Evolutionary conservation across 2,113 vertebrate species (phyloP).

Genomic region (Uria lomvia): DNA sequence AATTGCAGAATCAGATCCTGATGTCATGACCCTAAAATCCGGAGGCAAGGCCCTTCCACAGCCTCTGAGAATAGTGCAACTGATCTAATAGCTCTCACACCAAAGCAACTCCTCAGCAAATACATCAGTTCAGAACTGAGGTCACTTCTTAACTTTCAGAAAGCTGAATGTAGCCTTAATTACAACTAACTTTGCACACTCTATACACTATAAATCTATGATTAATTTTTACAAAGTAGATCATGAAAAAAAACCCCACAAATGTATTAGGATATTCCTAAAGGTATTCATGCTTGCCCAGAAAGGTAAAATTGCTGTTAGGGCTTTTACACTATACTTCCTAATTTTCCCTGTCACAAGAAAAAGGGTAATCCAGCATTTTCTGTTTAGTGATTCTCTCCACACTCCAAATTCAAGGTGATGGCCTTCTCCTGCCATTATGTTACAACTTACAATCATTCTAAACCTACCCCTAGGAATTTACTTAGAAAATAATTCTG

Average conservation of each 20-base stretch:
- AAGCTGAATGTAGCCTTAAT: neutral
- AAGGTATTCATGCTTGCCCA: neutral
- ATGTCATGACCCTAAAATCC: neutral
- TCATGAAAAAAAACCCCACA: neutral
- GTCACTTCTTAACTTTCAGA: neutral
- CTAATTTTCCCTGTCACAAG: neutral
- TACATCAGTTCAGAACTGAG: neutral
- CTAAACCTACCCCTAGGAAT: neutral
- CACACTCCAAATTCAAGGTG: neutral
- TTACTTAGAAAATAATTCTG: neutral
- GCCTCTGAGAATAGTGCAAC: neutral
- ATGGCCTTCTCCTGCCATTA: neutral
- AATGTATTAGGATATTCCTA: neutral
- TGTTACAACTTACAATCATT: neutral
- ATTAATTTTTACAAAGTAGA: neutral
- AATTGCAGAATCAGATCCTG: neutral
- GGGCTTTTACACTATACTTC: neutral
- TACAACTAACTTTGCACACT: neutral
- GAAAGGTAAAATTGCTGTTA: neutral
- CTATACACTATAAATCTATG: neutral
- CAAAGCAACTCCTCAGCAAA: neutral
- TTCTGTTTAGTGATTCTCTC: neutral
- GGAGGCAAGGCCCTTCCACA: neutral
- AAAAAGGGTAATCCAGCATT: neutral
- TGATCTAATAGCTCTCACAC: neutral